Conservation (phyloP, 2,888 invertebrate species). For the Platerodrilus igneus region DNA sequence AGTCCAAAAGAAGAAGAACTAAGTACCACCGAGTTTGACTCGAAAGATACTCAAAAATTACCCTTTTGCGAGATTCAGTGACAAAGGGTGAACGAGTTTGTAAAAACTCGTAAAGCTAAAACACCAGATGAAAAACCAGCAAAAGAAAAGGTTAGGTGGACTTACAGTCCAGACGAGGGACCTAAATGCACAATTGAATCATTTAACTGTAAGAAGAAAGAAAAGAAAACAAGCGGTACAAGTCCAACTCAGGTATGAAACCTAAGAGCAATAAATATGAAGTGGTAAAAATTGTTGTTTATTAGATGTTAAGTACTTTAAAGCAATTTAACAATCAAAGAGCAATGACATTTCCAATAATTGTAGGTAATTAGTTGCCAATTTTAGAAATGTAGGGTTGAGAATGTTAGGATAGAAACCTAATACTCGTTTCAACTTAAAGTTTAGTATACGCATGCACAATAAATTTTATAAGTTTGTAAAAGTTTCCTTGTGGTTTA, state of each 20-base stretch:
- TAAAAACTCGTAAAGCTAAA: conserved; percentile 49
- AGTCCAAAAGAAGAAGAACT: conserved; percentile 61
- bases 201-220: conserved; percentile 43
- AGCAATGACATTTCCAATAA: too few relatives aligned
- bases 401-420: too few relatives aligned
- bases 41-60: conserved; percentile 63
- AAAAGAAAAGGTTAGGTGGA: conserved; percentile 46
- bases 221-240: conserved; percentile 36
- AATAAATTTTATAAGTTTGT: too few relatives aligned
- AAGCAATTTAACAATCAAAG: too few relatives aligned
- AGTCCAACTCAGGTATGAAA: conserved; percentile 47
- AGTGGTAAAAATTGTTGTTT: too few relatives aligned
- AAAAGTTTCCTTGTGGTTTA: too few relatives aligned
- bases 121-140: conserved; percentile 46
- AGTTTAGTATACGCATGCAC: too few relatives aligned
- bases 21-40: conserved; percentile 55
- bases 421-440: too few relatives aligned
- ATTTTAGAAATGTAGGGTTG: too few relatives aligned
- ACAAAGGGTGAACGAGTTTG: conserved; percentile 59
- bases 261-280: conserved; percentile 14
- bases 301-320: too few relatives aligned
- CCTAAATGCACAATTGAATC: conserved; percentile 47
- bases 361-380: too few relatives aligned
- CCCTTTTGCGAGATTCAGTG: conserved; percentile 74
- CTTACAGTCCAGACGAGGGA: conserved; percentile 48